phyloP scores from a whole-genome alignment of 1,140 invertebrate species.

The Phortica variegata region DNA sequence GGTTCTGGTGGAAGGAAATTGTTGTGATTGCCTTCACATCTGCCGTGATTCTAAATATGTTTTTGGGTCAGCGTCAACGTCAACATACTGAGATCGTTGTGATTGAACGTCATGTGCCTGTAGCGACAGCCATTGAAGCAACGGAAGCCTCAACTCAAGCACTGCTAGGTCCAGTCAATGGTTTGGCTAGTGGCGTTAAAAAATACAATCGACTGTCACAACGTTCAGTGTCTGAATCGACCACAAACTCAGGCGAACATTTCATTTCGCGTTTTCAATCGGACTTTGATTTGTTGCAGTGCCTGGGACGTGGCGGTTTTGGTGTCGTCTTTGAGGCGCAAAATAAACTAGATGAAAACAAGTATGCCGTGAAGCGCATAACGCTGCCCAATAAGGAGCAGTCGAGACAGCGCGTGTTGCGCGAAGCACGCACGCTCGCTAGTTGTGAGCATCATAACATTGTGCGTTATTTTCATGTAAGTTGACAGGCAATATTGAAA shows the following conservation, averaged over 20 bases:
- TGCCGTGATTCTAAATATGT: slow-evolving; percentile 64
- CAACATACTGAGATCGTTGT: slow-evolving; percentile 53
- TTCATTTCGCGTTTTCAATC: slow-evolving; percentile 69
- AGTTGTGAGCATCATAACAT: slow-evolving; percentile 94
- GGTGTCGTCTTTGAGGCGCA: slow-evolving; percentile 94
- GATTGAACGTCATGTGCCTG: slow-evolving; percentile 57
- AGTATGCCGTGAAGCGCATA: slow-evolving; percentile 95
- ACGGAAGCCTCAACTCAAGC: slow-evolving; percentile 49
- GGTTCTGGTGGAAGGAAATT: slow-evolving; percentile 84
- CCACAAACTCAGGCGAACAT: slow-evolving; percentile 42
- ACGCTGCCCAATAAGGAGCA: slow-evolving; percentile 78
- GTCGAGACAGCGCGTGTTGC: slow-evolving; percentile 80
- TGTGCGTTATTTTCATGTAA: slow-evolving; percentile 79
- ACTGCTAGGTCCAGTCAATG: slow-evolving; percentile 31
- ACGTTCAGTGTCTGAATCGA: slow-evolving; percentile 49
- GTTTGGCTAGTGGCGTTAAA: slow-evolving; percentile 9
- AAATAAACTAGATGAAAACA: slow-evolving; percentile 92
- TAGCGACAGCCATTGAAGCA: slow-evolving; percentile 48
- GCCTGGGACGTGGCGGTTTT: slow-evolving; percentile 92
- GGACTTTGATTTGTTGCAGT: slow-evolving; percentile 83
- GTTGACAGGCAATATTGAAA: slow-evolving; percentile 2
- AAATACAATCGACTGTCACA: too few relatives aligned
- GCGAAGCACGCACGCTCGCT: slow-evolving; percentile 92
- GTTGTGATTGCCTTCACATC: slow-evolving; percentile 67
- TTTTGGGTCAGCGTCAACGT: slow-evolving; percentile 59